Evolutionary conservation across 1,140 invertebrate species (phyloP).

Genomic region (Mizuhopecten yessoensis): DNA sequence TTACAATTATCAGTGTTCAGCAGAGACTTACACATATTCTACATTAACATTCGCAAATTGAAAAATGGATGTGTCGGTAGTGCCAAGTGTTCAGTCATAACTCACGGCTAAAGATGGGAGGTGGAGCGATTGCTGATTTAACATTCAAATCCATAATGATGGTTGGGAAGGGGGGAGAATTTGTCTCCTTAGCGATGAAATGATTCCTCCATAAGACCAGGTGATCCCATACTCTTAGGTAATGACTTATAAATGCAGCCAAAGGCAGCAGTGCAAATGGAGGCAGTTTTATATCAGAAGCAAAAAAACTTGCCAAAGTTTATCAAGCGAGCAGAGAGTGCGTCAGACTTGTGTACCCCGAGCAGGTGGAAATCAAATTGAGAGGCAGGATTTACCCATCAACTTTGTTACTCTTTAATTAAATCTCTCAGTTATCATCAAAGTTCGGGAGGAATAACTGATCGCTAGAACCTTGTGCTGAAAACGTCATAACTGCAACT

Average conservation of each 20-base stretch:
- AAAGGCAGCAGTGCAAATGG: background rate
- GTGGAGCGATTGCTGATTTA: background rate
- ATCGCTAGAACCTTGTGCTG: background rate
- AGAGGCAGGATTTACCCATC: background rate
- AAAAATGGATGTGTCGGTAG: background rate
- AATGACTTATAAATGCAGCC: slow-evolving; percentile 10
- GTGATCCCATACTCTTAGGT: background rate
- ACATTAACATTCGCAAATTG: background rate
- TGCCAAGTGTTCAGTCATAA: background rate
- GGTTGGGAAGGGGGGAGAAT: background rate
- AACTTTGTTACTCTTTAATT: slow-evolving; percentile 21
- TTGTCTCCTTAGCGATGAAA: slow-evolving; percentile 6
- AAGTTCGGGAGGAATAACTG: slow-evolving; percentile 3
- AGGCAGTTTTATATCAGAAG: slow-evolving; percentile 13
- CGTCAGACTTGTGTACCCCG: background rate
- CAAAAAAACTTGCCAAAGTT: slow-evolving; percentile 34
- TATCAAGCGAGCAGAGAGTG: slow-evolving; percentile 4
- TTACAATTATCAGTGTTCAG: background rate
- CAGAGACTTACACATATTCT: background rate
- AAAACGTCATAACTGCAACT: slow-evolving; percentile 38
- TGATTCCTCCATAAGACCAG: background rate
- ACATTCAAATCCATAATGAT: slow-evolving; percentile 3
- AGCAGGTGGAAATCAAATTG: background rate
- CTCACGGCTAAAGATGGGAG: slow-evolving; percentile 7
- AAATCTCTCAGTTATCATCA: slow-evolving; percentile 10